These are phyloP conservation scores for Trachurus trachurus DNA, from an alignment of 2,797 vertebrate genomes.

Conservation along the genomic window DNA sequence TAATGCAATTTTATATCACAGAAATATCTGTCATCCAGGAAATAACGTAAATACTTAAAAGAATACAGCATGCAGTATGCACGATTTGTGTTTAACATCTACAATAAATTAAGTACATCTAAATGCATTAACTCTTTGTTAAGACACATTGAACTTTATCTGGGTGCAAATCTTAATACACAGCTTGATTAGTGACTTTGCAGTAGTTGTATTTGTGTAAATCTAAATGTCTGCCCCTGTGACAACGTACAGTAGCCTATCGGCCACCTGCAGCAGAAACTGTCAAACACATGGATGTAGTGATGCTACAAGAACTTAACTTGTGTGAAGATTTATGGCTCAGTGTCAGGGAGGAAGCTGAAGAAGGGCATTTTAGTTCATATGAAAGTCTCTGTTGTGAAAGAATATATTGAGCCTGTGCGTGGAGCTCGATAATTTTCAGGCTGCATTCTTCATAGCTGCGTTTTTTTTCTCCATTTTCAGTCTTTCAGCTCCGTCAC, in stretches of 20 bases:
- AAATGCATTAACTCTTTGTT: background rate
- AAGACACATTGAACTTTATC: background rate
- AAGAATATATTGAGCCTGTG: slow-evolving; percentile 47
- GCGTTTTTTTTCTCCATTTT: slow-evolving; percentile 33
- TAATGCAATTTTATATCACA: background rate
- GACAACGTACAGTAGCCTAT: background rate
- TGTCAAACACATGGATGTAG: background rate
- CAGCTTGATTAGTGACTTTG: background rate
- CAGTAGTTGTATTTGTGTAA: background rate
- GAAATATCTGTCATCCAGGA: background rate
- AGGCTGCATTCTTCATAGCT: slow-evolving; percentile 22
- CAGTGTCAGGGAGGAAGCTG: slow-evolving; percentile 16
- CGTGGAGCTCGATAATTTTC: slow-evolving; percentile 44
- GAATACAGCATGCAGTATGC: background rate
- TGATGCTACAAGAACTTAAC: background rate
- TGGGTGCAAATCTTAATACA: background rate
- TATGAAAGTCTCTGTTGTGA: slow-evolving; percentile 43
- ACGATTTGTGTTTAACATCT: too few species aligned
- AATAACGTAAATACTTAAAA: background rate
- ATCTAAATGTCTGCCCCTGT: background rate
- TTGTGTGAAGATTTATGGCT: slow-evolving; percentile 23
- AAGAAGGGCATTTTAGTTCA: slow-evolving; percentile 37
- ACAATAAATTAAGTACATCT: slow-evolving; percentile 1
- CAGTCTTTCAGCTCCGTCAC: slow-evolving; percentile 49
- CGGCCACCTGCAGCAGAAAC: background rate